Evolutionary conservation across 2,113 vertebrate species (phyloP).

Genomic region (Solea solea): DNA sequence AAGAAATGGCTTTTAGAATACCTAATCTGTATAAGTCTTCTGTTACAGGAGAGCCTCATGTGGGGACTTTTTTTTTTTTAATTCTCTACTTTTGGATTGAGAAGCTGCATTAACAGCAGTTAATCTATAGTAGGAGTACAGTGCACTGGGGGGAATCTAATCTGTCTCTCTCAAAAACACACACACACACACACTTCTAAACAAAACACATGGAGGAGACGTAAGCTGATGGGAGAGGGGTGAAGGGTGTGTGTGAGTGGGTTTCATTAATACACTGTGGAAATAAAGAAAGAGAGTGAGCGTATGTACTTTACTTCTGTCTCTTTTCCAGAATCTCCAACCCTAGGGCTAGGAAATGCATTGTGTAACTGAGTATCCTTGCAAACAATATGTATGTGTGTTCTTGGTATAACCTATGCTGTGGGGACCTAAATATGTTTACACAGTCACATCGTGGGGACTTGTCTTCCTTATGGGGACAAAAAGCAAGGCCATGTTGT

Average conservation of each 20-base stretch:
- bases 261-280: conserved; percentile 60
- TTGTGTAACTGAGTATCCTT: no score
- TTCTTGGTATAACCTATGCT: no score
- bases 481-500: no score
- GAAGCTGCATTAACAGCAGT: conserved; percentile 47
- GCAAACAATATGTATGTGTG: no score
- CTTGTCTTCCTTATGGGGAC: no score
- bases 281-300: conserved; percentile 19
- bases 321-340: not conserved
- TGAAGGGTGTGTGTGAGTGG: conserved; percentile 23
- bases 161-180: conserved; percentile 10
- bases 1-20: conserved; percentile 30
- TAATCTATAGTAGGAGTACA: conserved; percentile 54
- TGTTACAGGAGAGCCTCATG: conserved; percentile 25
- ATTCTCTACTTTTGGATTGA: conserved; percentile 40
- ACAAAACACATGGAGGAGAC: conserved; percentile 1
- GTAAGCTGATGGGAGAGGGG: conserved; percentile 9
- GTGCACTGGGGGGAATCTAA: conserved; percentile 41
- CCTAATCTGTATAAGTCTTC: conserved; percentile 53
- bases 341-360: no score
- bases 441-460: no score
- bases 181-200: conserved; percentile 4
- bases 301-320: not conserved
- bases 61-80: conserved; percentile 29
- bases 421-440: no score